Evolutionary conservation across 1,140 invertebrate species (phyloP), one percentile per base, ranked within the genome.

Genomic region (Ericerus pela): DNA sequence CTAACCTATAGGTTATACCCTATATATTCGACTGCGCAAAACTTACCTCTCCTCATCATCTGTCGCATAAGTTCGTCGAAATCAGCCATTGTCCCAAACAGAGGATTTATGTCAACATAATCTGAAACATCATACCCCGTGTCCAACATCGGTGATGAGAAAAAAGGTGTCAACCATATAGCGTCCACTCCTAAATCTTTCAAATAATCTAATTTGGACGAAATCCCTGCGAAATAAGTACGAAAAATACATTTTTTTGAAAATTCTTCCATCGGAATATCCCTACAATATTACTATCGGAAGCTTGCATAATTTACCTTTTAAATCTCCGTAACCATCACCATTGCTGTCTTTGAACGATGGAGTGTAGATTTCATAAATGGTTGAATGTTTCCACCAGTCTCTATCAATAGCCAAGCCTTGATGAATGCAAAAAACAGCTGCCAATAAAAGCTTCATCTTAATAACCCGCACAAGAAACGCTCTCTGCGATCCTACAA

Each of bases 61-160:
- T n/a, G n/a, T n/a, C n/a, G n/a, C n/a, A 71, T 57, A 27, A 77
- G 67, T 2, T 71, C 62, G 33, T 79, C 68, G 24, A 86, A 75
- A 30, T 76, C 71, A 12, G 66, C 67, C 55, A 77, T 56, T 1
- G 69, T 73, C 16, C 76, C 77, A 55, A 75, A 72, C 2, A 61
- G 54, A 1, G 68, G 64, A 60, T 74, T 69, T 54, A 78, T 65
- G 22, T 68, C 63, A n/a, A 54, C 67, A 59, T 73, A 75, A 60
- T 90, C 76, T 18, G 76, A 73, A 56, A 87, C 79, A 62, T 86
- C 85, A 60, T 85, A 85, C 1, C 82, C 83, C 60, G 77, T 76
- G 69, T 85, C 81, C 2, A 76, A 71, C 73, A 81, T 78, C 0
- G 80, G 79, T 0, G 79, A 80, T 55, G 74, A 70, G 65, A 77